phyloP scores from a whole-genome alignment of 2,888 invertebrate genomes.

The Pyrocoelia pectoralis region DNA sequence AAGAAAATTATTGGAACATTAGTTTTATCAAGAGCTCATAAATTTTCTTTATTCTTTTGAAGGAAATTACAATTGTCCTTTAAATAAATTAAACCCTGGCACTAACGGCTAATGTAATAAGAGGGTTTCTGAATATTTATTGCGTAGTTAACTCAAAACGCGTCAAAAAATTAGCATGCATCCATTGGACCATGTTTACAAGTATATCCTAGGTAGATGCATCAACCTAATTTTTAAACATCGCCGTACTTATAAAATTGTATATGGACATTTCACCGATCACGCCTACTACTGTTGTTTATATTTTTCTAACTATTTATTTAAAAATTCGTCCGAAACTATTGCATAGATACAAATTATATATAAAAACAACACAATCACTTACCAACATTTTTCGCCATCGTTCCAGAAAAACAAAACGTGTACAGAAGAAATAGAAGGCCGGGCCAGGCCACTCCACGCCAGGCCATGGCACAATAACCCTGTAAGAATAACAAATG shows the following conservation, averaged over 20 bases:
- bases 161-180: constrained; percentile 35
- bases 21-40: constrained; percentile 32
- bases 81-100: constrained; percentile 34
- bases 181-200: constrained; percentile 42
- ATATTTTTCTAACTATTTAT: too few relatives aligned
- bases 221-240: constrained; percentile 22
- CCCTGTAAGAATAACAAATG: constrained; percentile 52
- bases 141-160: too few relatives aligned
- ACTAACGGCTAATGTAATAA: too few relatives aligned
- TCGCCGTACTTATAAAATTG: constrained; percentile 18
- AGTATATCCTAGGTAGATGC: constrained; percentile 43
- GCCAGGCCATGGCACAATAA: constrained; percentile 60
- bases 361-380: constrained; percentile 21
- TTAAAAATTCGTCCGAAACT: too few relatives aligned
- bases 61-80: constrained; percentile 23
- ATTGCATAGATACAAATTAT: not conserved
- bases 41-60: constrained; percentile 28
- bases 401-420: constrained; percentile 49
- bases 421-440: constrained; percentile 55
- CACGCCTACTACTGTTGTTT: not conserved
- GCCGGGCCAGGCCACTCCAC: constrained; percentile 59
- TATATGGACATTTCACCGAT: constrained; percentile 15
- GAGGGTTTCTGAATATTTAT: not conserved
- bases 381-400: constrained; percentile 56
- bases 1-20: constrained; percentile 30